phyloP scores from a whole-genome alignment of 1,140 invertebrate species.

The Drosophila elegans region DNA sequence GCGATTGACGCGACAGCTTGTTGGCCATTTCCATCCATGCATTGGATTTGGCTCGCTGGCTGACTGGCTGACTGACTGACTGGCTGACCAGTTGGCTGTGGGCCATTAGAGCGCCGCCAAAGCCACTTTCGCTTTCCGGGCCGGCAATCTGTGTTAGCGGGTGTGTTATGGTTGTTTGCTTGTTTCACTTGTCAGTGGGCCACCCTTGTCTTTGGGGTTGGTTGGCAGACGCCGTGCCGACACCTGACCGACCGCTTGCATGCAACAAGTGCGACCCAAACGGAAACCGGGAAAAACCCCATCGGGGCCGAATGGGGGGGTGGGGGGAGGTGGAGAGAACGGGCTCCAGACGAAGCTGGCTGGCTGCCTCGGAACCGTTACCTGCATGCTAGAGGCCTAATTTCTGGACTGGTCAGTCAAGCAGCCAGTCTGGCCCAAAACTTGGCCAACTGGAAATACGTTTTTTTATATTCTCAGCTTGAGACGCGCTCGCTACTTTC shows the following conservation, averaged over 20 bases:
- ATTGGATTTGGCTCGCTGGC: slow-evolving; percentile 47
- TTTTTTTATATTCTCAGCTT: slow-evolving; percentile 22
- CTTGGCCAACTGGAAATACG: slow-evolving; percentile 67
- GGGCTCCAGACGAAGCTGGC: slow-evolving; percentile 13
- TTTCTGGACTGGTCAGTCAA: slow-evolving; percentile 50
- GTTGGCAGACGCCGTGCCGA: slow-evolving; percentile 22
- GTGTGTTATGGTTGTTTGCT: neutral
- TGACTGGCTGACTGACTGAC: slow-evolving; percentile 3
- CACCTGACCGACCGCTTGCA: slow-evolving; percentile 34
- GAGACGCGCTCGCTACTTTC: slow-evolving; percentile 38
- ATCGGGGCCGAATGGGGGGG: slow-evolving; percentile 26
- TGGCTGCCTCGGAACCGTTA: slow-evolving; percentile 62
- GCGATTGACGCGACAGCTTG: slow-evolving; percentile 27
- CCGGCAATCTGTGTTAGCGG: slow-evolving; percentile 6
- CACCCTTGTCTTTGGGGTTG: slow-evolving; percentile 14
- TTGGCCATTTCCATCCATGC: slow-evolving; percentile 60
- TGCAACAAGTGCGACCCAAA: slow-evolving; percentile 59
- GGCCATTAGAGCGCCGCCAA: slow-evolving; percentile 46
- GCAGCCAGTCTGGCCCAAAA: slow-evolving; percentile 30
- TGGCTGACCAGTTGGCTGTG: slow-evolving; percentile 38
- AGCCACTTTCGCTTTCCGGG: slow-evolving; percentile 78
- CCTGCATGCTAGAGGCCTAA: slow-evolving; percentile 63
- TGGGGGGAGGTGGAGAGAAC: too few species aligned
- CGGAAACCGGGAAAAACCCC: slow-evolving; percentile 26
- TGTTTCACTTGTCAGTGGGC: neutral